These are phyloP conservation scores for Vesta saturnalis DNA, from an alignment of 2,888 invertebrate species.

Conservation along the genomic window DNA sequence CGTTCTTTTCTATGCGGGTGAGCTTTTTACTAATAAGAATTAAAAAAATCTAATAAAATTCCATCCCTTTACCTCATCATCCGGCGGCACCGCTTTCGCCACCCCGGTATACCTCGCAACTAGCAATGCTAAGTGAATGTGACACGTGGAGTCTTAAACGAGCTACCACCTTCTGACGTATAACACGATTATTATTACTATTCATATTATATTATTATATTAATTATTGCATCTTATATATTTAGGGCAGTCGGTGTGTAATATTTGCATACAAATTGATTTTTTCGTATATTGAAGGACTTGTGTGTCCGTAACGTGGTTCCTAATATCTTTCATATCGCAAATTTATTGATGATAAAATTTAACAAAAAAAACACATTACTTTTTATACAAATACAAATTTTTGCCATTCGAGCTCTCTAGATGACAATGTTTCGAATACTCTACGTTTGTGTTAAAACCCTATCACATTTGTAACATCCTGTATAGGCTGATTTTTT, in stretches of 20 bases:
- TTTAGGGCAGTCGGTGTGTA: constrained; percentile 60
- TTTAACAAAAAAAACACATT: constrained; percentile 12
- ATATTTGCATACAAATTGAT: constrained; percentile 51
- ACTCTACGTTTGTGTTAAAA: constrained; percentile 9
- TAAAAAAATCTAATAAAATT: too few species aligned
- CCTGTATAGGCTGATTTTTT: constrained; percentile 6
- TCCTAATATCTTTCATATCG: constrained; percentile 64
- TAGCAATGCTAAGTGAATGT: constrained; percentile 63
- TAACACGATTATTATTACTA: constrained; percentile 66
- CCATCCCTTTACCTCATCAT: constrained; percentile 33
- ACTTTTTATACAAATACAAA: constrained; percentile 15
- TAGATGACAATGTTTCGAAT: constrained; percentile 31
- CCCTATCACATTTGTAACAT: not conserved
- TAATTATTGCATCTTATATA: constrained; percentile 55
- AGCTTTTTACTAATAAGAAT: constrained; percentile 20
- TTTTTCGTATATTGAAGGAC: constrained; percentile 56
- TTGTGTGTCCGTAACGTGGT: constrained; percentile 56
- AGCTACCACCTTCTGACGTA: constrained; percentile 60
- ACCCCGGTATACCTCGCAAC: constrained; percentile 45
- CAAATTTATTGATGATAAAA: constrained; percentile 48
- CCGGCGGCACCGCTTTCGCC: constrained; percentile 37
- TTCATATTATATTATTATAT: constrained; percentile 62
- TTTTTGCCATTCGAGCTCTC: constrained; percentile 34
- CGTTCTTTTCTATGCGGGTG: constrained; percentile 26
- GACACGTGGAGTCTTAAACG: constrained; percentile 56